Evolutionary conservation across 1,140 invertebrate species (phyloP).

Genomic region (Calephelis nemesis): DNA sequence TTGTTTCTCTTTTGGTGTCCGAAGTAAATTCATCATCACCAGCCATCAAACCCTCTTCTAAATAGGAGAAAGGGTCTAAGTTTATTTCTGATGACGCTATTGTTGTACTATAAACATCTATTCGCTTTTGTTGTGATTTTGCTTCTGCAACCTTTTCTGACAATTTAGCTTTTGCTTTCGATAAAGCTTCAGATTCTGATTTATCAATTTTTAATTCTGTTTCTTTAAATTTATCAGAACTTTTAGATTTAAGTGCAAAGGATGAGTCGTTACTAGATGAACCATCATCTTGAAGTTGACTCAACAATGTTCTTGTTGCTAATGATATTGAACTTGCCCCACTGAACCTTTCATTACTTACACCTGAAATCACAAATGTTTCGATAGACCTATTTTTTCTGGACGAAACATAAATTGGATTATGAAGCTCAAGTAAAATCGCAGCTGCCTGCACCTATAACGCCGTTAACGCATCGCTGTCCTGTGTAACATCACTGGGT

Average conservation of each 20-base stretch:
- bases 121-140: constrained; percentile 62
- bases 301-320: constrained; percentile 68
- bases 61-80: constrained; percentile 76
- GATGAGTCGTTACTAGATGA: constrained; percentile 77
- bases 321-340: constrained; percentile 55
- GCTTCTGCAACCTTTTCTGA: constrained; percentile 67
- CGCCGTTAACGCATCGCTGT: too few relatives aligned
- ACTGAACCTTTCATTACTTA: constrained; percentile 61
- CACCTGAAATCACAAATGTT: constrained; percentile 56
- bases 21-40: constrained; percentile 64
- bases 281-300: constrained; percentile 75
- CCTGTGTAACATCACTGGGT: too few relatives aligned
- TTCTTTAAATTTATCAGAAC: constrained; percentile 42
- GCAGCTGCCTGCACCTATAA: too few relatives aligned
- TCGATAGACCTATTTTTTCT: constrained; percentile 22
- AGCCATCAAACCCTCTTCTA: constrained; percentile 71
- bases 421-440: too few relatives aligned
- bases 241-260: constrained; percentile 65
- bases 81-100: constrained; percentile 75
- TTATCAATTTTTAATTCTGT: constrained; percentile 49
- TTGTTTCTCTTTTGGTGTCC: constrained; percentile 43
- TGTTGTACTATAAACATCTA: constrained; percentile 76
- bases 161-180: constrained; percentile 67
- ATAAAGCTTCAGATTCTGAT: constrained; percentile 62
- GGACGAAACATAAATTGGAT: not conserved